phyloP scores from a whole-genome alignment of 2,113 vertebrate genomes.

The Sula dactylatra region DNA sequence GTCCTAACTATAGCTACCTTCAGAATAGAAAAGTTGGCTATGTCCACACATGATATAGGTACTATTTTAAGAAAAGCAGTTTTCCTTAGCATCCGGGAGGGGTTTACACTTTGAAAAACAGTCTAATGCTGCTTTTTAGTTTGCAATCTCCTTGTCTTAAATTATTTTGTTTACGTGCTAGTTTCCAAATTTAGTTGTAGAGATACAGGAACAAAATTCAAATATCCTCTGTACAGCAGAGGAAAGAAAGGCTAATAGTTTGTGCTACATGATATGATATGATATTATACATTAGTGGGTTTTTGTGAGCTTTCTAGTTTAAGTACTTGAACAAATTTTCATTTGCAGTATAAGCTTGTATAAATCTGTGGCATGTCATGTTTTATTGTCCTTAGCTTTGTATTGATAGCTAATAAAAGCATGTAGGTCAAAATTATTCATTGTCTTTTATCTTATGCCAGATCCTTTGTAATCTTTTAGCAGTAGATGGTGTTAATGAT shows the following conservation, averaged over 20 bases:
- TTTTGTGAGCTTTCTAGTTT: not conserved
- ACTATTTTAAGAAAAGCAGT: not conserved
- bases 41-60: accelerated
- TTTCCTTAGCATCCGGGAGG: not conserved
- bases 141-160: not conserved
- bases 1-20: not conserved
- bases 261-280: not conserved
- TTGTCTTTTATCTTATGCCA: slow-evolving; percentile 67
- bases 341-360: not conserved
- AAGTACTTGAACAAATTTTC: not conserved
- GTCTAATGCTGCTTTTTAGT: not conserved
- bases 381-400: not conserved
- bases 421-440: slow-evolving; percentile 30
- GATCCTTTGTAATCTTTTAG: slow-evolving; percentile 95
- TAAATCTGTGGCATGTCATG: not conserved
- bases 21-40: not conserved
- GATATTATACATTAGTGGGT: not conserved
- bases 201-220: not conserved
- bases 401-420: not conserved
- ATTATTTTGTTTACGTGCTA: not conserved
- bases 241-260: not conserved
- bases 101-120: not conserved
- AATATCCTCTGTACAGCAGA: not conserved
- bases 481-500: slow-evolving; percentile 92
- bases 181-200: not conserved